Evolutionary conservation across 1,140 invertebrate genomes (phyloP).

Genomic region (Sipha flava): DNA sequence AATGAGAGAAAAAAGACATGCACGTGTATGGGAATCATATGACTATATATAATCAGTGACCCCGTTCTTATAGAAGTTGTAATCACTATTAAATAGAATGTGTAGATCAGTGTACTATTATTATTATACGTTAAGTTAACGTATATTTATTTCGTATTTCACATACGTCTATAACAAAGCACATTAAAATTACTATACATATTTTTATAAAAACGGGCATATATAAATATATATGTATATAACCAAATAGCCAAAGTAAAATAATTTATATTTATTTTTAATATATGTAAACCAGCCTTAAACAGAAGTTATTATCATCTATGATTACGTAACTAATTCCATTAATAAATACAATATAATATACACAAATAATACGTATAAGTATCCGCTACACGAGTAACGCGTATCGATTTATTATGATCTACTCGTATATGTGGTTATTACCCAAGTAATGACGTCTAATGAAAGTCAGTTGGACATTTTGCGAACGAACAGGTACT

Average conservation of each 20-base stretch:
- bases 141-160: neutral
- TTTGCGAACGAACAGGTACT: conserved; percentile 71
- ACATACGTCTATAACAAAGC: neutral
- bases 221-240: neutral
- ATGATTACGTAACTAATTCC: neutral
- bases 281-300: neutral
- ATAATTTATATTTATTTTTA: neutral
- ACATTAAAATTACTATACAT: neutral
- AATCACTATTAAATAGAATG: too few relatives aligned
- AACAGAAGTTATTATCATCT: neutral
- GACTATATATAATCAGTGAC: neutral
- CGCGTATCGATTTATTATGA: neutral
- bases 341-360: neutral
- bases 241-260: conserved; percentile 5
- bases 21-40: neutral
- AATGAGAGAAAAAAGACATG: neutral
- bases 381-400: neutral
- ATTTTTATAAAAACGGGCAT: neutral
- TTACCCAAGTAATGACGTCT: neutral
- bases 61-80: neutral
- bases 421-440: neutral
- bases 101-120: neutral
- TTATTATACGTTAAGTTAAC: neutral
- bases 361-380: neutral
- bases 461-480: neutral